Base-by-base conservation (phyloP, 1,140 invertebrate species). In the Drosophila gunungcola region DNA sequence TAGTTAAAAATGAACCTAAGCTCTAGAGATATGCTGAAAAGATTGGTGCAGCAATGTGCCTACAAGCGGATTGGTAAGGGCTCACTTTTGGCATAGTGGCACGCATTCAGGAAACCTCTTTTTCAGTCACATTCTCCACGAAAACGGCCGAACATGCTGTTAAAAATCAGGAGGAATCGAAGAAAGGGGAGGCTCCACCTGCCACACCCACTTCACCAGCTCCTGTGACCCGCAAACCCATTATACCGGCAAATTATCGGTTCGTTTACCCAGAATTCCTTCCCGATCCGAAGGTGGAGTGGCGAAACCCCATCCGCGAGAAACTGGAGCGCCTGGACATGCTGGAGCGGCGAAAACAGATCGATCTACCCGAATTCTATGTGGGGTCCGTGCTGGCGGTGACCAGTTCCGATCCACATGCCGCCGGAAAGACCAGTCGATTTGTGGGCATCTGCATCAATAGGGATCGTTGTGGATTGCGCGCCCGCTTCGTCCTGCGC, bases 401-500 rank as follows among this genome's bases (percentile, higher is more conserved):
- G 1, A 97, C 96, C n/a, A 95, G 96, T 60, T 96, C 97, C 1
- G 98, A 99, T 93, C 94, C 93, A 42, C 96, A 98, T 94, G 95
- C 97, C 38, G 95, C 96, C 12, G 96, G 95, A 39, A 99, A 99
- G 93, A 93, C 93, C 1, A 98, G 95, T 88, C 94, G 95, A 90
- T 99, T 99, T 94, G 96, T 99, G 56, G 91, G 99, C 3, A 99
- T 99, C 85, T 99, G 99, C 89, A 99, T 99, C 82, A 93, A 97
- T 62, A 93, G 98, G 78, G 94, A 94, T 63, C 95, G 95, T 2
- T 94, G 94, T 92, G 99, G 98, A 1, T 93, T 99, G 1, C 93
- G 96, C 73, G 95, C 97, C 52, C 94, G 94, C 42, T 99, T 99
- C 90, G 96, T 95, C 34, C 92, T 99, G 3, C 95, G 99, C 88